These are phyloP conservation scores for Chalcosyrphus nemorum DNA, from an alignment of 2,888 invertebrate genomes.

Conservation along the genomic window DNA sequence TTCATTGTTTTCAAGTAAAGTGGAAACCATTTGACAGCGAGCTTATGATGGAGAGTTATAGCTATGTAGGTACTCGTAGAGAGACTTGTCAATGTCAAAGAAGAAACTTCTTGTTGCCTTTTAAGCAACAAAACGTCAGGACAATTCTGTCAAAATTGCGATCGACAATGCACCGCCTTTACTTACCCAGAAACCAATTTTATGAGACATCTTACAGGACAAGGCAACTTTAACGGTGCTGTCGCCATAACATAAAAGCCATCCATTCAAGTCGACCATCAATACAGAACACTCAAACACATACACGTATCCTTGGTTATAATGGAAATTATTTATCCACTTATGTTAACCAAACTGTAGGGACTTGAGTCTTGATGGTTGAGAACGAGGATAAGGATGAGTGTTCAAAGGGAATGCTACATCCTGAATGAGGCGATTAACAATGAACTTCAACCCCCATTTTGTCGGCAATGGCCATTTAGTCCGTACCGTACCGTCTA, in stretches of 20 bases:
- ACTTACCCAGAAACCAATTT: constrained; percentile 39
- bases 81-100: constrained; percentile 50
- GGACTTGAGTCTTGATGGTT: no score
- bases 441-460: constrained; percentile 42
- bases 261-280: constrained; percentile 7
- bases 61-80: constrained; percentile 3
- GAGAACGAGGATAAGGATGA: background rate
- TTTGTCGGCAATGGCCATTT: background rate
- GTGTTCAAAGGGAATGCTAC: constrained; percentile 9
- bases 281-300: background rate
- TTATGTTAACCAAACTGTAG: constrained; percentile 36
- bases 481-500: background rate
- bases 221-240: constrained; percentile 23
- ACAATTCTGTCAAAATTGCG: constrained; percentile 52
- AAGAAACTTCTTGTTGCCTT: no score
- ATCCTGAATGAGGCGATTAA: constrained; percentile 47
- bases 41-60: constrained; percentile 26
- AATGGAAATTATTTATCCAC: constrained; percentile 67
- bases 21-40: constrained; percentile 54
- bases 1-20: constrained; percentile 53
- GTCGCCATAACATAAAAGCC: constrained; percentile 7
- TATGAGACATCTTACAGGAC: constrained; percentile 24
- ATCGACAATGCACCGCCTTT: constrained; percentile 14
- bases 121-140: constrained; percentile 41
- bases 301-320: constrained; percentile 23